Evolutionary conservation across 2,888 invertebrate species (phyloP), one percentile per base, ranked within the genome.

Genomic region (Opisthograptis luteolata): DNA sequence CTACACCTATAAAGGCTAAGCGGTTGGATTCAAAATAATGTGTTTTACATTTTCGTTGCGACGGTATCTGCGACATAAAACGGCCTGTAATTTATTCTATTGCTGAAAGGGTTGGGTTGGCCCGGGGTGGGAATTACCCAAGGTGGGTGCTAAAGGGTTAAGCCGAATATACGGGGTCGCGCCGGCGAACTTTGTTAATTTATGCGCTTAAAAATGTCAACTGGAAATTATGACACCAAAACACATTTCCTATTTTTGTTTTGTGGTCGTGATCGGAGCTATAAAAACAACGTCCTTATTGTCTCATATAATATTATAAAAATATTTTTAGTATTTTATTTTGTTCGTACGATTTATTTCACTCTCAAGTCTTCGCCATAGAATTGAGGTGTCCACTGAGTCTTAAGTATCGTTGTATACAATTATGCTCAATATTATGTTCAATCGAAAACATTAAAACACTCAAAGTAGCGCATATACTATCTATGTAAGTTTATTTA

Each of bases 91-190:
- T 90, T 89, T 90, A 90, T 90, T 90, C 90, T 90, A 90, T 88
- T 90, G 88, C 89, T 88, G 89, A 90, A 90, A 90, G 89, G 90
- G 90, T 89, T 77, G 86, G 84, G 85, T 76, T 76, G 79, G 74
- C 73, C 71, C 78, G 76, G 87, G 89, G 89, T 87, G 89, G 89
- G 89, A 87, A 88, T 90, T 89, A 88, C 89, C 88, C 87, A 87
- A 89, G 89, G 90, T 90, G 90, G 90, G 89, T 88, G 90, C 84
- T 89, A 90, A 89, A 90, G 90, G 90, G 90, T 89, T 90, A 89
- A 90, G 89, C 89, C 81, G 83, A 85, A 88, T 87, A 85, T 88
- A 88, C 89, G 87, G 86, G 87, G 85, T 80, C 81, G 83, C 76
- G 85, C 79, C 82, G 85, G 79, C 86, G 83, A 88, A 89, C 87